Evolutionary conservation across 2,113 vertebrate species (phyloP), one percentile per base, ranked within the genome.

Genomic region (Corydoras sp.): DNA sequence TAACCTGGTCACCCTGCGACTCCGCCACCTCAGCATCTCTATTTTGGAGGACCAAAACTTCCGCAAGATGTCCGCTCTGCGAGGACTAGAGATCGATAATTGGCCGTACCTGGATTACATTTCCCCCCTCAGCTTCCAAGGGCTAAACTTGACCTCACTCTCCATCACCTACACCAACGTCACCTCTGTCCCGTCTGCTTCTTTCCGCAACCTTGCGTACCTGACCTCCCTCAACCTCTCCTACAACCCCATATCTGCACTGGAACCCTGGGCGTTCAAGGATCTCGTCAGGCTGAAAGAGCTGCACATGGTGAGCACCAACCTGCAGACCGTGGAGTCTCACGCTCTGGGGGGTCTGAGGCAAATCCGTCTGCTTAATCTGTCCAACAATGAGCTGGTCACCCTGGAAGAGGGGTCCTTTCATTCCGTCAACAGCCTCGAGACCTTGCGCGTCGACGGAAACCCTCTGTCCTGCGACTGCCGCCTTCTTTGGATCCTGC

Each of bases 391-490:
- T 51, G 90, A 92, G 67, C 87, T 99, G 71, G 90, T 93, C 80
- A 97, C 95, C 0, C 81, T 99, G 81, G 96, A 98, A 83, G 97
- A 99, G 87, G 89, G 88, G 77, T 88, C 94, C 69, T 97, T 99
- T 85, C 95, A 96, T 82, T 97, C 96, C 0, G 93, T 97, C 51
- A 95, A 97, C 91, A 97, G 93, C 0, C 89, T 98, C 84, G 97
- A 98, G 85, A 97, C 95, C 0, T 86, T 99, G 76, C 88, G 97
- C 12, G 90, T 98, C 82, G 97, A 99, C 43, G 91, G 90, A 51
- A 99, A 98, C 88, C 96, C 97, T 2, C 86, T 99, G 80, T 87
- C 94, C 82, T 99, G 97, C 0, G 97, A 99, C 89, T 99, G 97
- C 75, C 95, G 97, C 71, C 92, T 99, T 68, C 91, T 98, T 66